Evolutionary conservation across 2,888 invertebrate genomes (phyloP), one percentile per base, ranked within the genome.

Genomic region (Sarcophaga subvicina): DNA sequence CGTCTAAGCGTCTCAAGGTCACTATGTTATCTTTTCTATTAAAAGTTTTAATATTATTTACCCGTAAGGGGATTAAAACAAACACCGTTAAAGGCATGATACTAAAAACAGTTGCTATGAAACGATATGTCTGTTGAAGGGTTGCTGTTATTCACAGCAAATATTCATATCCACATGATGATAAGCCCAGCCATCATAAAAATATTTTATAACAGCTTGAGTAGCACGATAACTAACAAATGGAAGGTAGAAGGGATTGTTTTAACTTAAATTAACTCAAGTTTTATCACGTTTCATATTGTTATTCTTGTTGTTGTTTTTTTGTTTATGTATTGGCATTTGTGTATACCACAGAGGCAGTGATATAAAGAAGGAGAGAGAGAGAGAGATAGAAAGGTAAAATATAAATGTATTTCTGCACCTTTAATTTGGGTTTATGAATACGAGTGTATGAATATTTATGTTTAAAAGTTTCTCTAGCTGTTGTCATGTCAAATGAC

Each of bases 191-290:
- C 4, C 12, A 17, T 17, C 17, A 54, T 17, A 17, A 54, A 54
- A 54, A 54, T 3, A 37, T 54, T 12, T 17, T 17, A 54, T 17
- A 14, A 54, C 54, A 12, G 54, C 14, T 5, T 54, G 14, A 4
- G 17, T 54, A 54, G 14, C 5, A 54, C 1, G 17, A 17, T 54
- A 17, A 5, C 54, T 54, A 37, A 75, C 22, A 20, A 1, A 1
- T 22, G 1, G 1, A 1, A 20, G 22, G 4, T 69, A 12, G 0
- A 3, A 49, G 63, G 10, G 66, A 69, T 22, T 69, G 49, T 17
- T 62, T 11, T 22, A 22, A 22, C 25, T 59, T 59, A 59, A 76
- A 76, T 81, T 70, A 76, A 76, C 81, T 64, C 22, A n/a, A 81
- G 69, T 75, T 37, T 45, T 25, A 81, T 25, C 45, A 75, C 37